Evolutionary conservation across 2,113 vertebrate species (phyloP).

Genomic region (Strigops habroptila): DNA sequence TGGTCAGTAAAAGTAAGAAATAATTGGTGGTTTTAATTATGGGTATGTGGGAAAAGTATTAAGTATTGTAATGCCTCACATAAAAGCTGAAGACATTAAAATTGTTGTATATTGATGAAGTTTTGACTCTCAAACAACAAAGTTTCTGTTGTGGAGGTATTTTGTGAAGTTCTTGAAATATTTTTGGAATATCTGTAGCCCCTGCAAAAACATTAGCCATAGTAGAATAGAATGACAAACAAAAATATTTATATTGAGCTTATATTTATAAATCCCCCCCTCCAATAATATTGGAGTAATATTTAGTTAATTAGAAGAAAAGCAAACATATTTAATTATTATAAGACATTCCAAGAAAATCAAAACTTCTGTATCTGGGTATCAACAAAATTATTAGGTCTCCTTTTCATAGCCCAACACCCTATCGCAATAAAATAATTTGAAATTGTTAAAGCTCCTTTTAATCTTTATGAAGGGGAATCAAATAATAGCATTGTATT

Average conservation of each 20-base stretch:
- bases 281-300: neutral
- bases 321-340: neutral
- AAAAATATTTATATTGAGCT: neutral
- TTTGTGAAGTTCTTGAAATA: neutral
- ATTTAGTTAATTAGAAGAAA: neutral
- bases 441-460: neutral
- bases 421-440: neutral
- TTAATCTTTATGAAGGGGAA: neutral
- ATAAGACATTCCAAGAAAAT: neutral
- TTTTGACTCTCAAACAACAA: neutral
- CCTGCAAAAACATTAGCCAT: neutral
- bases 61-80: neutral
- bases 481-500: neutral
- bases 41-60: neutral
- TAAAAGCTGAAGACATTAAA: neutral
- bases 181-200: neutral
- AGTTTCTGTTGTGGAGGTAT: neutral
- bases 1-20: neutral
- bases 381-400: neutral
- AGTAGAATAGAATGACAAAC: neutral
- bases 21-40: neutral
- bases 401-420: neutral
- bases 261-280: accelerated
- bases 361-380: neutral
- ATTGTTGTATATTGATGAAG: neutral